These are phyloP conservation scores for Epicampocera succincta DNA, from an alignment of 2,888 invertebrate species.

Conservation along the genomic window DNA sequence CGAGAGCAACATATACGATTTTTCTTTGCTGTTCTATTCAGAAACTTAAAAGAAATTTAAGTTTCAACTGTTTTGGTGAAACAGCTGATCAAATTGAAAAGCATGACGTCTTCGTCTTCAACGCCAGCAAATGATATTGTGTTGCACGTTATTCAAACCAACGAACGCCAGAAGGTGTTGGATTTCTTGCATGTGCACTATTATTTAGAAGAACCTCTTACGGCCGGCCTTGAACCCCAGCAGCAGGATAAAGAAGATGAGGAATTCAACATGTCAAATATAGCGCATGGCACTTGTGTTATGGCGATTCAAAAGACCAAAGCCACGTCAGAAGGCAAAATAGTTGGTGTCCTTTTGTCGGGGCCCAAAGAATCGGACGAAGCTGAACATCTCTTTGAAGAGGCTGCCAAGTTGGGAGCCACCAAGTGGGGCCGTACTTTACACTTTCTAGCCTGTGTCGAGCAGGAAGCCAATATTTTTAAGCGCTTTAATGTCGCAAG, in stretches of 20 bases:
- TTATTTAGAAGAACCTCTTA: conserved; percentile 79
- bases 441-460: conserved; percentile 74
- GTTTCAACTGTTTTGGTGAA: not conserved
- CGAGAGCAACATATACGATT: not conserved
- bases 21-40: too few species aligned
- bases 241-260: conserved; percentile 76
- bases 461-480: conserved; percentile 76
- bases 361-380: conserved; percentile 76
- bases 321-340: not conserved
- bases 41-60: not conserved
- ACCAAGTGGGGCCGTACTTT: conserved; percentile 77
- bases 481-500: conserved; percentile 72
- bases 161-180: conserved; percentile 73
- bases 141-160: conserved; percentile 70
- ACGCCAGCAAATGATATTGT: conserved; percentile 61
- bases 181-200: conserved; percentile 76
- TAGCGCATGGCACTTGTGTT: conserved; percentile 75
- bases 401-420: conserved; percentile 71
- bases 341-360: conserved; percentile 76
- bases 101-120: conserved; percentile 15
- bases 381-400: conserved; percentile 72
- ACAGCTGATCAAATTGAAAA: conserved; percentile 25
- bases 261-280: conserved; percentile 74
- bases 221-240: conserved; percentile 74
- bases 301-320: conserved; percentile 68